phyloP scores from a whole-genome alignment of 2,888 invertebrate species.

The Lepidocyrtoides sp. region DNA sequence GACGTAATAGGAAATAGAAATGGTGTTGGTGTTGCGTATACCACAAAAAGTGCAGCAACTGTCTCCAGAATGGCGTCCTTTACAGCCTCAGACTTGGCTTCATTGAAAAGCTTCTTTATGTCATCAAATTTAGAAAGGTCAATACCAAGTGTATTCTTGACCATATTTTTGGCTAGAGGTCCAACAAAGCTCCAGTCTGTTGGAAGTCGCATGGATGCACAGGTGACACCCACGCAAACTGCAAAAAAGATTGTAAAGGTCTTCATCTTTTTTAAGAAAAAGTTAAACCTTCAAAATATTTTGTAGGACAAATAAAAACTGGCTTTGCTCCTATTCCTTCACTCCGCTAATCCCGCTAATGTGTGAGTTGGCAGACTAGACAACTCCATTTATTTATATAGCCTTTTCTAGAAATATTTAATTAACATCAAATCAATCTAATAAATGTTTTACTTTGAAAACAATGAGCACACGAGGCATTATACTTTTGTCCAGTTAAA shows the following conservation, averaged over 20 bases:
- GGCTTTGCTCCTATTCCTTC: too few relatives aligned
- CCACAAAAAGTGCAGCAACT: constrained; percentile 12
- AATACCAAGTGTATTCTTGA: not conserved
- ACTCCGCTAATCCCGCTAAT: too few relatives aligned
- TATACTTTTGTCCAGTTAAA: too few relatives aligned
- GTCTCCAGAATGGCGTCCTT: not conserved
- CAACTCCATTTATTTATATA: too few relatives aligned
- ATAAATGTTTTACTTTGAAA: too few relatives aligned
- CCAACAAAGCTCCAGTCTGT: not conserved
- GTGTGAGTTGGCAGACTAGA: too few relatives aligned
- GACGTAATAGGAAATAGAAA: not conserved
- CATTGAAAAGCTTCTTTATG: not conserved
- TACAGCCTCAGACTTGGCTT: not conserved
- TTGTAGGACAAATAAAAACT: too few relatives aligned
- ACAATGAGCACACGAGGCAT: too few relatives aligned
- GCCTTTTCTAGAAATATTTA: too few relatives aligned
- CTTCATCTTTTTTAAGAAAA: constrained; percentile 55
- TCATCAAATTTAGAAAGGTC: not conserved
- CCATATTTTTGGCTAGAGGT: not conserved
- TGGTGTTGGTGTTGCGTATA: not conserved
- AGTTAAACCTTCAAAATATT: not conserved
- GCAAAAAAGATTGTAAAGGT: not conserved
- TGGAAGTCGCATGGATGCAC: not conserved
- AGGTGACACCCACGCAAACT: not conserved
- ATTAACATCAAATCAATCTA: too few relatives aligned